These are phyloP conservation scores for Nyctibius bracteatus DNA, from an alignment of 2,113 vertebrate genomes.

Conservation along the genomic window DNA sequence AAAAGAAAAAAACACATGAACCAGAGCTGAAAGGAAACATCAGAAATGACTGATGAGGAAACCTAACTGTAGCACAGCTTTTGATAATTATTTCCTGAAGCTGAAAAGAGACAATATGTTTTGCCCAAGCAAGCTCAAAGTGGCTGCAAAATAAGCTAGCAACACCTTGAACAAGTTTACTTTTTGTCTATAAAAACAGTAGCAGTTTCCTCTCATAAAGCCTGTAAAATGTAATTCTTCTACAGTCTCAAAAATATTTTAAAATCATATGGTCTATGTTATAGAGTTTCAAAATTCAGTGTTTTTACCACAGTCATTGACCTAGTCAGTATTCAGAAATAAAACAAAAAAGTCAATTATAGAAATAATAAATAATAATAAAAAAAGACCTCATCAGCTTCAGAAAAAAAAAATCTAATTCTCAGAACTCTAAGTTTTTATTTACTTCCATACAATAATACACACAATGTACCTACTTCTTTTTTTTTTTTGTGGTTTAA, in stretches of 20 bases:
- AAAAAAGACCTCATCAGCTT: background rate
- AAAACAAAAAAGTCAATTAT: background rate
- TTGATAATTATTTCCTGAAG: background rate
- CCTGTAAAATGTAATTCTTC: background rate
- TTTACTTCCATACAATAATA: slow-evolving; percentile 19
- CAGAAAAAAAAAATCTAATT: background rate
- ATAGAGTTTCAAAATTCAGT: background rate
- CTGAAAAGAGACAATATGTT: background rate
- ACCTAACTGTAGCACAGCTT: background rate
- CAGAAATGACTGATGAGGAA: background rate
- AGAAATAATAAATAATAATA: background rate
- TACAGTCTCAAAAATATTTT: background rate
- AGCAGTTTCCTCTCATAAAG: background rate
- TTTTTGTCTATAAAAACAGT: background rate
- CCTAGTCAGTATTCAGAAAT: background rate
- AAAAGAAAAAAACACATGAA: background rate
- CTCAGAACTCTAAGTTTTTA: slow-evolving; percentile 20
- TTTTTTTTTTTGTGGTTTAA: background rate
- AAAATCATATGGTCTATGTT: background rate
- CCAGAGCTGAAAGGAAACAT: background rate
- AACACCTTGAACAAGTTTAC: background rate
- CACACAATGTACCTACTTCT: background rate
- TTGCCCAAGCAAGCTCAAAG: background rate
- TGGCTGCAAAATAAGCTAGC: background rate
- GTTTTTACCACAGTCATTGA: background rate